Conservation (phyloP, 2,113 vertebrate genomes). For the Phylloscopus trochiloides region DNA sequence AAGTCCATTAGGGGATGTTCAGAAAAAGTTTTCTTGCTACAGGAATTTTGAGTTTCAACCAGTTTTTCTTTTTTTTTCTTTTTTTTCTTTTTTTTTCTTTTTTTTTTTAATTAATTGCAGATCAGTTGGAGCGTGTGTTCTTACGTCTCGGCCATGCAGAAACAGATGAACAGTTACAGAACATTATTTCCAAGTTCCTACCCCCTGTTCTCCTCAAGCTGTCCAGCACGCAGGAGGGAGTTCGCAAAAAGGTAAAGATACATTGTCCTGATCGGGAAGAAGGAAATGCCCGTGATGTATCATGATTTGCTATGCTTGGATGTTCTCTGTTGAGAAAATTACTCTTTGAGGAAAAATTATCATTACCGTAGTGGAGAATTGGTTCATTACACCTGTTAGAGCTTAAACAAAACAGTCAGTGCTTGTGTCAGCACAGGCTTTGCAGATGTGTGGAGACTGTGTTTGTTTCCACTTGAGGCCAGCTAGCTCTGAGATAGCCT, state of each 20-base stretch:
- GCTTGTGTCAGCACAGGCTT: neutral
- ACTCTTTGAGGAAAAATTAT: neutral
- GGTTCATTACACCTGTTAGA: neutral
- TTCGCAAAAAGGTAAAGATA: conserved; percentile 89
- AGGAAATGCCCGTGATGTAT: neutral
- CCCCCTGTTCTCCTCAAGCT: conserved; percentile 97
- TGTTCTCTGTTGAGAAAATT: neutral
- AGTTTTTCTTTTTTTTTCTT: neutral
- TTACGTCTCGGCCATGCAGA: conserved; percentile 96
- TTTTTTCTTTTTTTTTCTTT: neutral
- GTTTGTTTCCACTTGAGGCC: neutral
- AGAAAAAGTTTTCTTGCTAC: neutral
- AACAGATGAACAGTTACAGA: conserved; percentile 96
- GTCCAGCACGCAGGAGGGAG: conserved; percentile 96
- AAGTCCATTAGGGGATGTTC: neutral
- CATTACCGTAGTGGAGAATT: neutral
- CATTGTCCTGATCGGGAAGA: neutral
- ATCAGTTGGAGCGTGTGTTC: conserved; percentile 98
- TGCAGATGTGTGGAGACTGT: neutral
- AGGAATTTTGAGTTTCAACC: neutral
- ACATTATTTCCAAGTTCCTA: conserved; percentile 97
- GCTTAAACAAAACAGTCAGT: neutral
- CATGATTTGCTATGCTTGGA: neutral
- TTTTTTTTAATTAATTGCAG: conserved; percentile 68
- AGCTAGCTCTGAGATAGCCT: neutral